Evolutionary conservation across 2,888 invertebrate species (phyloP), one percentile per base, ranked within the genome.

Genomic region (Heliconius ethilla): DNA sequence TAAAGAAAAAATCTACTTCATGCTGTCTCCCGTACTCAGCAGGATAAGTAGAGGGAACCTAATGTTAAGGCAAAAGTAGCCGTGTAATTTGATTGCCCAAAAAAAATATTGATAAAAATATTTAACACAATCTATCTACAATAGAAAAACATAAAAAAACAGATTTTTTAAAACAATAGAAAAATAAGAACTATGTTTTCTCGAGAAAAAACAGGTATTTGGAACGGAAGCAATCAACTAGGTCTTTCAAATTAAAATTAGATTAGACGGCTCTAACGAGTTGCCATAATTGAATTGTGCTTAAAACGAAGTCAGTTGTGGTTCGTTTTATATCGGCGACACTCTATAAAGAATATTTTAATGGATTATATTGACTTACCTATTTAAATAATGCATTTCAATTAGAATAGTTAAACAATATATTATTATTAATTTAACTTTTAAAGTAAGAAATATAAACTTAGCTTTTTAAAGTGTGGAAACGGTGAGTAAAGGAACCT

Each of bases 151-250:
- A n/a, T 59, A 59, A 7, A 9, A 55, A 11, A 62, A 27, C 5
- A 6, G 18, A 4, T 55, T 55, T 59, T 59, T 27, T 45, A 29
- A 51, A 22, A 70, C 51, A 70, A 70, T 70, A 70, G 15, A 70
- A 55, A 18, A 27, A 37, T 13, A 59, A 45, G 27, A 73, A 73
- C 55, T 3, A 37, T 59, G 11, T 59, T 59, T 37, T 62, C 18
- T 27, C 40, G n/a, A 62, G 37, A 63, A 74, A 74, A 74, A 40
- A 63, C 62, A 45, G 40, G 15, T 63, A 55, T 72, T 72, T 25
- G 65, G 37, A 66, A 70, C 65, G 72, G 51, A 77, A 55, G 76
- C 76, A 72, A 77, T 77, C 76, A 66, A 72, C 55, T 66, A 55
- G 65, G 11, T 37, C 22, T 66, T 77, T 55, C 27, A 73, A 76